Percentiles rank a stretch among this genome's conserved stretches.
These are phyloP conservation scores for Drosophila conformis DNA, from an alignment of 2,888 invertebrate genomes.

Conservation along the genomic window DNA sequence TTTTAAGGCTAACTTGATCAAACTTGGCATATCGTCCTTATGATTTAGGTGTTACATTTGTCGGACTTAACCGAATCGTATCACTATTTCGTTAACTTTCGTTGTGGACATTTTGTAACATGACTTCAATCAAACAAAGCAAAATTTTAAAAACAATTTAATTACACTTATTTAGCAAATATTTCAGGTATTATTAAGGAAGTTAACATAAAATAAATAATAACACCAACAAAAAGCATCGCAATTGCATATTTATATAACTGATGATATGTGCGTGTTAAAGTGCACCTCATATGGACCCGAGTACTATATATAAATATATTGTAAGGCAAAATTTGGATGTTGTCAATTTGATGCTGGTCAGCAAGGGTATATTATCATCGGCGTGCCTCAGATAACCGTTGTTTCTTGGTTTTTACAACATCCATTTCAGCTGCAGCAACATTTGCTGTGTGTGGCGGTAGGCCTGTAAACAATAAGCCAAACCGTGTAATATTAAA, in stretches of 20 bases:
- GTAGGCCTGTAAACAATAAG: slow-evolving; percentile 58
- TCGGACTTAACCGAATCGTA: background rate
- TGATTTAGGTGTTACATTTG: background rate
- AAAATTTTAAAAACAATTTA: background rate
- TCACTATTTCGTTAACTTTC: background rate
- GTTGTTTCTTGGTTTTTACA: background rate
- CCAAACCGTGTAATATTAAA: slow-evolving; percentile 69
- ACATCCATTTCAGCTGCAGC: slow-evolving; percentile 8
- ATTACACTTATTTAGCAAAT: background rate
- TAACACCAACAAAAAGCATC: background rate
- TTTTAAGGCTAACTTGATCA: background rate
- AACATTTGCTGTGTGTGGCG: slow-evolving; percentile 33
- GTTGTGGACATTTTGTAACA: background rate
- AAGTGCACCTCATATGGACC: background rate
- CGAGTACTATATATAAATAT: background rate
- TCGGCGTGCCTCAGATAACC: background rate
- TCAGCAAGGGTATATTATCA: background rate
- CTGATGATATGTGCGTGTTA: background rate
- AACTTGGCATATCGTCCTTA: background rate
- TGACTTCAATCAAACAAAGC: background rate
- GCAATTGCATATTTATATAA: background rate
- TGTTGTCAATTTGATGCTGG: background rate
- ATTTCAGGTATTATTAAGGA: background rate
- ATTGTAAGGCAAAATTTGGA: background rate
- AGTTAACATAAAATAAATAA: background rate